Percentiles rank a stretch among this genome's conserved stretches.
Evolutionary conservation across 2,797 vertebrate species (phyloP).

Genomic region (Carcharodon carcharias): DNA sequence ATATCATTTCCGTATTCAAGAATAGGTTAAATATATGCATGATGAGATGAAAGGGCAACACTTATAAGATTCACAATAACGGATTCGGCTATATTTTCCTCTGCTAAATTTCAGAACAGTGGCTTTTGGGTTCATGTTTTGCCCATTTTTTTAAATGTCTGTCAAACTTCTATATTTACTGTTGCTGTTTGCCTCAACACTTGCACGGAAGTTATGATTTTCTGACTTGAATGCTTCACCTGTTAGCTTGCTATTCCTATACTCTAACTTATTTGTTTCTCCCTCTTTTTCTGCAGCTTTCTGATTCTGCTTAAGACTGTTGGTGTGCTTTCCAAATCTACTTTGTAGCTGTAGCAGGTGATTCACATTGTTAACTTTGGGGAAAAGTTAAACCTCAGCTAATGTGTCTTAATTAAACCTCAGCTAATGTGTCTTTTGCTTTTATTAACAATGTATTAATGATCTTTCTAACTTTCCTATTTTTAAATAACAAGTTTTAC

Average conservation of each 20-base stretch:
- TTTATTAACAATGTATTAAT: slow-evolving; percentile 19
- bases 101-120: background rate
- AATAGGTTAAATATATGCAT: background rate
- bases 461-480: background rate
- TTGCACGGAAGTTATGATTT: background rate
- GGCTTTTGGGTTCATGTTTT: background rate
- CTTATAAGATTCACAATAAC: background rate
- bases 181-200: background rate
- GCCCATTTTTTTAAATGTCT: background rate
- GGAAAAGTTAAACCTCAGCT: background rate
- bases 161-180: background rate
- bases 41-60: background rate
- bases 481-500: background rate
- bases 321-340: slow-evolving; percentile 37
- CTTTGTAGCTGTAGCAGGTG: slow-evolving; percentile 29
- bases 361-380: background rate
- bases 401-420: background rate
- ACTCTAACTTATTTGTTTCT: slow-evolving; percentile 48
- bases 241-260: background rate
- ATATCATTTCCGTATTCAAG: background rate
- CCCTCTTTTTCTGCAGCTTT: slow-evolving; percentile 50
- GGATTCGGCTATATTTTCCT: background rate
- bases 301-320: slow-evolving; percentile 50
- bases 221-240: background rate
- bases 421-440: background rate